Conservation (phyloP, 2,797 vertebrate genomes). For the Calcarius lapponicus region DNA sequence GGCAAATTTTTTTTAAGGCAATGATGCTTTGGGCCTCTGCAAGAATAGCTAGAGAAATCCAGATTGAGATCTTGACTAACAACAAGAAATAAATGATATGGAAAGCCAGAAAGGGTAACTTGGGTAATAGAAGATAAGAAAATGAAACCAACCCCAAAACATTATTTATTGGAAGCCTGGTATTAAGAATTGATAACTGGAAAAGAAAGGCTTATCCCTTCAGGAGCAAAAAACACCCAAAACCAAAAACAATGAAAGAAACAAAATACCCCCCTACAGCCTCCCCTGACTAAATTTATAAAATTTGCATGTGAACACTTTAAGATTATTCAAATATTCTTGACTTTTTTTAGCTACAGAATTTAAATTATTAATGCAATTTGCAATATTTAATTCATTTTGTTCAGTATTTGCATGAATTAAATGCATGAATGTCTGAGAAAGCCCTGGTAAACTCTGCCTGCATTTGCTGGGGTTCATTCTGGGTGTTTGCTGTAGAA, state of each 20-base stretch:
- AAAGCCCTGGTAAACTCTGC: background rate
- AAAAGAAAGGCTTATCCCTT: background rate
- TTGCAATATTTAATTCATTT: constrained; percentile 49
- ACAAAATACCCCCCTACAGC: background rate
- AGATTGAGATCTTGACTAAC: background rate
- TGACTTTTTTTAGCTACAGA: constrained; percentile 32
- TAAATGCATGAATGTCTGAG: background rate
- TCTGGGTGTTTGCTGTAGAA: background rate
- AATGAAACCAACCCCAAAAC: background rate
- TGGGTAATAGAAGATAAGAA: background rate
- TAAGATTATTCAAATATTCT: constrained; percentile 13
- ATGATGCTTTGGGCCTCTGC: background rate
- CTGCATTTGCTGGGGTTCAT: background rate
- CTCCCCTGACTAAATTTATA: background rate
- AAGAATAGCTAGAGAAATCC: background rate
- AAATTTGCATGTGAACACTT: constrained; percentile 22
- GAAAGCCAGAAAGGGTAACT: background rate
- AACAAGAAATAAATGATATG: background rate
- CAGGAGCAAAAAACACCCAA: background rate
- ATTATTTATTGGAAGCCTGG: background rate
- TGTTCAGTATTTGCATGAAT: constrained; percentile 46
- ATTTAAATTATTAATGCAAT: constrained; percentile 48
- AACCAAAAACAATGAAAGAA: background rate
- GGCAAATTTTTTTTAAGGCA: background rate
- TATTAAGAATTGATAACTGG: background rate